phyloP scores from a whole-genome alignment of 1,140 invertebrate species.

The Aphelinus atriplicis region DNA sequence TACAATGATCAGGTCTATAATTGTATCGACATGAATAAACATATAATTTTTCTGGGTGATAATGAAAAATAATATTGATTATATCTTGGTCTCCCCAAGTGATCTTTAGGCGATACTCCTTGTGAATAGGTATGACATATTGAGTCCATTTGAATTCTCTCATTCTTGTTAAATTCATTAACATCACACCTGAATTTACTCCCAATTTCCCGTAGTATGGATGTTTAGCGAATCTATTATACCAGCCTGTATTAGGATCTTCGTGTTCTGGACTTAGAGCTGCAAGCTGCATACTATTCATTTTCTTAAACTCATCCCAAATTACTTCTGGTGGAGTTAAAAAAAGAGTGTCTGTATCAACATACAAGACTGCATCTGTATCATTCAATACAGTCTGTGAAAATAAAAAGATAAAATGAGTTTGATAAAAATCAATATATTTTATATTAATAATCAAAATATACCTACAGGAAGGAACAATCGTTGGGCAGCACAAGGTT shows the following conservation, averaged over 20 bases:
- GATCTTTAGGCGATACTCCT: conserved; percentile 86
- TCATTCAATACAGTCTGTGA: conserved; percentile 78
- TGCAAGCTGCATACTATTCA: conserved; percentile 89
- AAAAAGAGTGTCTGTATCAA: conserved; percentile 93
- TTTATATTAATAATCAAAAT: conserved; percentile 31
- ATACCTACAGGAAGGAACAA: conserved; percentile 88
- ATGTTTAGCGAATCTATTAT: conserved; percentile 93
- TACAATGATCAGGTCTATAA: conserved; percentile 93
- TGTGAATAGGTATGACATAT: conserved; percentile 85
- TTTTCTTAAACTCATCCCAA: conserved; percentile 84
- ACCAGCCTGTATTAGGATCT: conserved; percentile 92
- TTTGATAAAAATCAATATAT: conserved; percentile 7
- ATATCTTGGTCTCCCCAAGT: conserved; percentile 99
- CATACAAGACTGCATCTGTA: conserved; percentile 89
- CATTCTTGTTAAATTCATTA: conserved; percentile 96
- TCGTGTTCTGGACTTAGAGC: conserved; percentile 90
- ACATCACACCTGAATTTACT: conserved; percentile 95
- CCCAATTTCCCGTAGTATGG: conserved; percentile 92
- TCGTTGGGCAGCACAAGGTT: conserved; percentile 91
- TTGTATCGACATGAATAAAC: conserved; percentile 89
- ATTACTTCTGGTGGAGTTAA: conserved; percentile 82
- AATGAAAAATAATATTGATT: conserved; percentile 95
- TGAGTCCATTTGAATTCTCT: conserved; percentile 84
- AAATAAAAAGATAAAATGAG: conserved; percentile 50
- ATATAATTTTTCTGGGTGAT: conserved; percentile 86